Base-by-base conservation (phyloP, 2,888 invertebrate genomes). In the Masnerella sp. region DNA sequence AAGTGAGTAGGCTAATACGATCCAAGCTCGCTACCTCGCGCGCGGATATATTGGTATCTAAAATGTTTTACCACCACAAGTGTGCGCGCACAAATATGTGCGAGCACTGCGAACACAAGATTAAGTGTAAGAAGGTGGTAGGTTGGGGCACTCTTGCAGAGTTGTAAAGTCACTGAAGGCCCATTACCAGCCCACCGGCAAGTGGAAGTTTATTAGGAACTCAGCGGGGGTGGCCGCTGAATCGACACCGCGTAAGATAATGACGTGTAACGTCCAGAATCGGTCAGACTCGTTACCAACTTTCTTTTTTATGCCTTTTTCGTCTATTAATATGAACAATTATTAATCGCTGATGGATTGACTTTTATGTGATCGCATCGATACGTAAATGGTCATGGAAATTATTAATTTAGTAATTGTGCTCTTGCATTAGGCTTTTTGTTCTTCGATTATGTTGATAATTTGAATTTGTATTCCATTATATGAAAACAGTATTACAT, bases 141-240 rank as follows among this genome's bases (percentile, higher is more conserved):
- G 56, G 38, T 20, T 49, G 68, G 52, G 51, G 64, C 74, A 51
- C 56, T 38, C 42, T 43, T 47, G 69, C 72, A 83, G 82, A 85
- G 79, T 83, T 86, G 86, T 84, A 81, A 79, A 87, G 87, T 86
- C 87, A 87, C 86, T 79, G 84, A 79, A 79, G 82, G 81, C 82
- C 85, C 83, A 87, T 87, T 87, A 87, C 85, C 73, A 56, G 56
- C 83, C 82, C 82, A 78, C 80, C 82, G 78, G 82, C 84, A 84
- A 84, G 84, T 85, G 82, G 69, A 77, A 83, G 84, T 85, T 85
- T 85, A 87, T 87, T 86, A 86, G 84, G 82, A 83, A 83, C 86
- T 77, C 86, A 87, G 85, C 86, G 87, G 87, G 87, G 86, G 85
- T 85, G 85, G 86, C 81, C 79, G 80, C 77, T 77, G 81, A 81